Evolutionary conservation across 2,797 vertebrate species (phyloP).

Genomic region (Babyrousa celebensis): DNA sequence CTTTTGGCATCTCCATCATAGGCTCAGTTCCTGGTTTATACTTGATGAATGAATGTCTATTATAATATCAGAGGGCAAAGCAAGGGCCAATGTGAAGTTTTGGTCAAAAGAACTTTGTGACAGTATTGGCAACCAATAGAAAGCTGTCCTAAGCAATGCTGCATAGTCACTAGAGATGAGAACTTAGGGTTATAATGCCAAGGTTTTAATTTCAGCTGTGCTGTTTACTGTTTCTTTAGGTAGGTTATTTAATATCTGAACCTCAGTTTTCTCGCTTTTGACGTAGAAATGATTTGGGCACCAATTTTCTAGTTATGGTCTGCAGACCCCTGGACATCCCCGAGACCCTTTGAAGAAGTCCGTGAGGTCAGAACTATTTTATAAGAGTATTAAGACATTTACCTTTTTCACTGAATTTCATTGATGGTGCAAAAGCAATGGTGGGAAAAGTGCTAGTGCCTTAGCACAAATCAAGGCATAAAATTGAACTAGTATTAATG

Average conservation of each 20-base stretch:
- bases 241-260: background rate
- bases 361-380: background rate
- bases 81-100: slow-evolving; percentile 14
- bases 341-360: background rate
- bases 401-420: background rate
- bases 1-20: background rate
- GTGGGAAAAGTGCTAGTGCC: background rate
- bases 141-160: background rate
- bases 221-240: background rate
- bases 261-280: background rate
- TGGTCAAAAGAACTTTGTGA: background rate
- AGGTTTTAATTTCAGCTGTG: background rate
- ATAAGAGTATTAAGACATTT: background rate
- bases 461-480: background rate
- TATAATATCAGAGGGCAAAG: slow-evolving; percentile 50
- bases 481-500: background rate
- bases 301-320: background rate
- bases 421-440: background rate
- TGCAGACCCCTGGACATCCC: background rate
- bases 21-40: background rate
- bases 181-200: background rate
- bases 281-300: background rate
- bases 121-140: background rate
- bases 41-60: slow-evolving; percentile 27
- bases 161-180: background rate